Base-by-base conservation (phyloP, 1,140 invertebrate species). In the Pogonomyrmex barbatus region DNA sequence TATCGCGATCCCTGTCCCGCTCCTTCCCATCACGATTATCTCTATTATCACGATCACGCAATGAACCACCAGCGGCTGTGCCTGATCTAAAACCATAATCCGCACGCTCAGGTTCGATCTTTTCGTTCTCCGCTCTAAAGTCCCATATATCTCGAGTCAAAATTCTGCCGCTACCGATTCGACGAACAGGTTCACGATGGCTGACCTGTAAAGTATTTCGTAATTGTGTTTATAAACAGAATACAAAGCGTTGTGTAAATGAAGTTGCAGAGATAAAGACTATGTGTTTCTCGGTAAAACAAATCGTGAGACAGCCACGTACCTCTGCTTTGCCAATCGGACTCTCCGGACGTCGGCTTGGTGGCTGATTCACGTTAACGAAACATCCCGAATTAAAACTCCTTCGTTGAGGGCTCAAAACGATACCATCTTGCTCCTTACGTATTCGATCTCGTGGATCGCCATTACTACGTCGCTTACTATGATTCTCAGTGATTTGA, bases 341-440 rank as follows among this genome's bases (percentile, higher is more conserved):
- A 76, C 94, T 96, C 77, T 95, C 96, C 62, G 95, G 95, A 87
- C 94, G 95, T 91, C 94, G 95, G 79, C 91, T 93, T 83, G 94
- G 91, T 50, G 95, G 92, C 33, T 96, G 95, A 90, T 75, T 87
- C 88, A 94, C 70, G 93, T 96, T 96, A 42, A 97, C 97, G 85
- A 96, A 97, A 94, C 98, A 98, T 68, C 98, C 98, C 14, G 97
- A 97, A 87, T 97, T 97, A 95, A 98, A 98, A 93, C 97, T 97
- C 58, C 97, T 96, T 8, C 98, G 96, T 92, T 98, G 97, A 60
- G 98, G 98, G 92, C 97, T 97, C 71, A 98, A 94, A 63, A 98
- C 97, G 86, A 98, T 98, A 24, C 97, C 97, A 93, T 98, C 97
- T 92, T 97, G 97, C 92, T 98, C 98, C 91, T 97, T 97, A 62